These are phyloP conservation scores for Biston stratarius DNA, from an alignment of 2,888 invertebrate genomes.

Conservation along the genomic window DNA sequence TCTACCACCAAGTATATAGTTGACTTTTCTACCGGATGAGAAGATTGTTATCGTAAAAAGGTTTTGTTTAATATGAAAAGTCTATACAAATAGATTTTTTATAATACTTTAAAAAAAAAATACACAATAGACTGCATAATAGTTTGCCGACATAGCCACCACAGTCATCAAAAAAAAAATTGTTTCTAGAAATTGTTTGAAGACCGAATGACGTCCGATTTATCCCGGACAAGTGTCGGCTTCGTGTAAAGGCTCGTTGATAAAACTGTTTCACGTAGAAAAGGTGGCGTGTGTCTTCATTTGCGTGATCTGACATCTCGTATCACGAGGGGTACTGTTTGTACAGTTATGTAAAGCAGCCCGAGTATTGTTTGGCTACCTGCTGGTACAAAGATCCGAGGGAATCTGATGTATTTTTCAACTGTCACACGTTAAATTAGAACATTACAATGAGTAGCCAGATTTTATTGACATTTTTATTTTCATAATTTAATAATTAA, in stretches of 20 bases:
- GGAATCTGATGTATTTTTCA: background rate
- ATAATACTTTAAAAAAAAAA: slow-evolving; percentile 1
- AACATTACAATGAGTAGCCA: too few species aligned
- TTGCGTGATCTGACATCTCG: slow-evolving; percentile 38
- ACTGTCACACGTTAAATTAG: too few species aligned
- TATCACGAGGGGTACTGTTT: slow-evolving; percentile 24
- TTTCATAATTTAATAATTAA: too few species aligned
- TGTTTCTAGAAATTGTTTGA: too few species aligned
- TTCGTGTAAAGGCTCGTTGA: background rate
- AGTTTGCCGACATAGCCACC: too few species aligned
- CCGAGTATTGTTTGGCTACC: background rate
- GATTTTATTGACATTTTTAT: too few species aligned
- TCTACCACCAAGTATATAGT: too few species aligned
- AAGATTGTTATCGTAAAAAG: slow-evolving; percentile 32
- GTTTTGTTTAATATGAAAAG: slow-evolving; percentile 26
- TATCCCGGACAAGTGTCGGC: background rate
- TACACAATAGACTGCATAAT: background rate
- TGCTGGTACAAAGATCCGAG: background rate
- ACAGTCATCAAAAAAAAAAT: too few species aligned
- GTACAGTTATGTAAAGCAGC: slow-evolving; percentile 26
- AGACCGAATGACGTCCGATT: background rate
- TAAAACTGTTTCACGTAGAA: slow-evolving; percentile 31
- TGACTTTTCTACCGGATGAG: slow-evolving; percentile 13
- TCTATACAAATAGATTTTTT: slow-evolving; percentile 10
- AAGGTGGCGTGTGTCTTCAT: slow-evolving; percentile 43